Base-by-base conservation (phyloP, 2,797 vertebrate genomes). In the Ataeniobius toweri region DNA sequence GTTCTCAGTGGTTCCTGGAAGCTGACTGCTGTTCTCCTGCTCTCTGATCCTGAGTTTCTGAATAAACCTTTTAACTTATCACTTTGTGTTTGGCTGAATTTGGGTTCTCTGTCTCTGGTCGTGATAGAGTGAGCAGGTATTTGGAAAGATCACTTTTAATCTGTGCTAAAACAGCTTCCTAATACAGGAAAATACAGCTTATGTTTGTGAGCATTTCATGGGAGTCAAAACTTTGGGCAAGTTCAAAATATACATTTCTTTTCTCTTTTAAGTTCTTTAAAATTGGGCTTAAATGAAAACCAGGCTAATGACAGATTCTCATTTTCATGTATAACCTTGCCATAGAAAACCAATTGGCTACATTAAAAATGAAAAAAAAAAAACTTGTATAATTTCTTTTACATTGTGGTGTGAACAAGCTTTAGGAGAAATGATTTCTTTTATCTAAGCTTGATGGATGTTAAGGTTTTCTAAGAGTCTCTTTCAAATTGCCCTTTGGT, bases 401-500 rank as follows among this genome's bases (percentile, higher is more conserved):
- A 36, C 70, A 77, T 68, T 77, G 51, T 83, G 80, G 69, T 76
- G 56, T 22, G 77, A 63, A 71, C 75, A 73, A n/a, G 69, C 72
- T 80, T 85, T 31, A 75, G 75, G 44, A 81, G 48, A 75, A 79
- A 24, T 81, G 0, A 72, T 85, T 75, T 88, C 51, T 78, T 76
- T 82, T 78, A 75, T 72, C 24, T 63, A 18, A 82, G 74, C 73
- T 88, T 51, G 69, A 5, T 77, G 36, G 80, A 55, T 46, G 80
- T 70, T 14, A 2, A 61, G 22, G 24, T 84, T 70, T 69, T 90
- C 68, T 81, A 2, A 79, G 61, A 80, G 53, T 88, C 85, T 80
- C 16, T 85, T 89, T 85, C 85, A 89, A 84, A 89, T 77, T 48
- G 36, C 44, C 67, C 65, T 71, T 73, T 69, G 61, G 76, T 79